These are phyloP conservation scores for Bubo scandiacus DNA, from an alignment of 2,113 vertebrate genomes.

Conservation along the genomic window DNA sequence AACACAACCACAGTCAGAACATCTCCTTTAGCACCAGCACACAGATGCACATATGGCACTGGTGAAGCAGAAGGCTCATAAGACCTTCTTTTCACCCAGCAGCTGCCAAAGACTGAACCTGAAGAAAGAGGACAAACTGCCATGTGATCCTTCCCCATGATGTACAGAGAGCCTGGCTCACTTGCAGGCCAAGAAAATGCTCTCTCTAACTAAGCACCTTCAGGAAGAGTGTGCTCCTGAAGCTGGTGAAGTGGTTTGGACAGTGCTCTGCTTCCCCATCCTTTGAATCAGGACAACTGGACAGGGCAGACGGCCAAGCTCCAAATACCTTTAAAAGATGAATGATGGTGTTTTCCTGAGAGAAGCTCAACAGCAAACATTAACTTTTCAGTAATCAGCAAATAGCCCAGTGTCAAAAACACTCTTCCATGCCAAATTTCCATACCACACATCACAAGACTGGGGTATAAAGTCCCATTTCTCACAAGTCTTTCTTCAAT, in stretches of 20 bases:
- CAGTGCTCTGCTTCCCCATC: neutral
- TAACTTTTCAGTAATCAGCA: neutral
- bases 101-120: neutral
- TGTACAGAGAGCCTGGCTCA: neutral
- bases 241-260: neutral
- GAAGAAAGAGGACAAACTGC: neutral
- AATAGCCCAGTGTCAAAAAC: neutral
- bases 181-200: neutral
- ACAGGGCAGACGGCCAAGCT: neutral
- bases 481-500: neutral
- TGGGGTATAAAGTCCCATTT: neutral
- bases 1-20: neutral
- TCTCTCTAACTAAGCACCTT: neutral
- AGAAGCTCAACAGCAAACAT: neutral
- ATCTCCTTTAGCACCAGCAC: neutral
- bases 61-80: neutral
- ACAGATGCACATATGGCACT: accelerated
- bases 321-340: neutral
- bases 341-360: neutral
- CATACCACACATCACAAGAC: neutral
- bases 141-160: neutral
- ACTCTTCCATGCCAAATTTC: neutral
- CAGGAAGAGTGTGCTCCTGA: neutral
- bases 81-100: neutral
- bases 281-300: neutral